These are phyloP conservation scores for Macrosteles quadrilineatus DNA, from an alignment of 1,140 invertebrate species.

Conservation along the genomic window DNA sequence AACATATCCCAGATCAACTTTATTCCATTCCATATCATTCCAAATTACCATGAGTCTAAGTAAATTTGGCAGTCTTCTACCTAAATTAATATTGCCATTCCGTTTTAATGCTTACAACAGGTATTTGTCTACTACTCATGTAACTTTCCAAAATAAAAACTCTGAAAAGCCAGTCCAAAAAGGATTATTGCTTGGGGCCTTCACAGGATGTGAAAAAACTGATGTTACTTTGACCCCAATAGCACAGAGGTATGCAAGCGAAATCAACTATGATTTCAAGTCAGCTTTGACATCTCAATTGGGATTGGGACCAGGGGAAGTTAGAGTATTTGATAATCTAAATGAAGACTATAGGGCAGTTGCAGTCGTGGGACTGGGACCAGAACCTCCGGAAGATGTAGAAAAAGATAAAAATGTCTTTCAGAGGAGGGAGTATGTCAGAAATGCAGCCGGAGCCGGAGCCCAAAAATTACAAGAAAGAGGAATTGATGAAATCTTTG, in stretches of 20 bases:
- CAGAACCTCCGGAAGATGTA: constrained; percentile 48
- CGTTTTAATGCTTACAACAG: too few species aligned
- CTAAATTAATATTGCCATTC: too few species aligned
- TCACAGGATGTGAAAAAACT: constrained; percentile 31
- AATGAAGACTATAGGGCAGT: constrained; percentile 42
- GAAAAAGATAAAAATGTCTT: constrained; percentile 51
- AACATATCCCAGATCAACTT: too few species aligned
- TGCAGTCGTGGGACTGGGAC: constrained; percentile 54
- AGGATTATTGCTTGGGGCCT: constrained; percentile 36
- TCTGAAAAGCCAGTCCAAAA: constrained; percentile 27
- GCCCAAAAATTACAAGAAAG: constrained; percentile 52
- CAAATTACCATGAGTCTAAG: too few species aligned
- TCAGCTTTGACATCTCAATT: constrained; percentile 26
- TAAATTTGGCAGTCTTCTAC: too few species aligned
- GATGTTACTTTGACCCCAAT: constrained; percentile 33
- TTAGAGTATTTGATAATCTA: constrained; percentile 23
- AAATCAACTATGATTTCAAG: constrained; percentile 27
- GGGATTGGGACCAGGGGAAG: constrained; percentile 16
- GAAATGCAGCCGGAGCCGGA: constrained; percentile 53
- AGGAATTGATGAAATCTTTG: constrained; percentile 50
- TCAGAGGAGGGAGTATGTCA: constrained; percentile 52
- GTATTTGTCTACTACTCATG: not conserved
- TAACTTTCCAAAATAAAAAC: not conserved
- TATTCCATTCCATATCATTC: too few species aligned
- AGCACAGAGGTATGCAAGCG: constrained; percentile 26